phyloP scores from a whole-genome alignment of 2,113 vertebrate species.

The Hucho hucho region DNA sequence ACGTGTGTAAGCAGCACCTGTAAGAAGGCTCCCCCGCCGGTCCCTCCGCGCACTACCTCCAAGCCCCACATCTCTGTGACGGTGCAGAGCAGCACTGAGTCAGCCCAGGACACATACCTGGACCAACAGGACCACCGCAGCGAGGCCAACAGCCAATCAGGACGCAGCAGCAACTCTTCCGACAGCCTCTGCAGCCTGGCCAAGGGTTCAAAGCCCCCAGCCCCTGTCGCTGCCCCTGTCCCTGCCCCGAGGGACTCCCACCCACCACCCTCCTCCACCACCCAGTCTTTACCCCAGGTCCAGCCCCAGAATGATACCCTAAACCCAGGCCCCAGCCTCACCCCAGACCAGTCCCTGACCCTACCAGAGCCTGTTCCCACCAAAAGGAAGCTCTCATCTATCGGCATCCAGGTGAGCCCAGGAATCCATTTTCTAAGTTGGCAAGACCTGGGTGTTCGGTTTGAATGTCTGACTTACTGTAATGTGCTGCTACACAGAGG shows the following conservation, averaged over 20 bases:
- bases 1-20: slow-evolving; percentile 89
- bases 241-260: slow-evolving; percentile 71
- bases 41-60: slow-evolving; percentile 93
- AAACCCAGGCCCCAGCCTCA: slow-evolving; percentile 77
- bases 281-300: slow-evolving; percentile 61
- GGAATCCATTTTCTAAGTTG: slow-evolving; percentile 28
- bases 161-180: slow-evolving; percentile 93
- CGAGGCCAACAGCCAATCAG: slow-evolving; percentile 93
- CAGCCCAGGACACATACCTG: slow-evolving; percentile 94
- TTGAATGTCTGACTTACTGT: neutral
- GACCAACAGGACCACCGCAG: slow-evolving; percentile 93
- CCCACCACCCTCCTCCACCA: slow-evolving; percentile 75
- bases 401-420: slow-evolving; percentile 91
- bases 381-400: slow-evolving; percentile 95
- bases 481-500: neutral
- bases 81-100: slow-evolving; percentile 98
- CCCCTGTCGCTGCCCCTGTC: slow-evolving; percentile 64
- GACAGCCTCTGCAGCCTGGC: slow-evolving; percentile 96
- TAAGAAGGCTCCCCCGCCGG: slow-evolving; percentile 94
- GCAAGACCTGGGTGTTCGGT: neutral
- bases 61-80: slow-evolving; percentile 99
- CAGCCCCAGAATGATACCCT: slow-evolving; percentile 72
- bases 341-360: slow-evolving; percentile 77
- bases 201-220: slow-evolving; percentile 78
- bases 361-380: slow-evolving; percentile 66